Conservation (phyloP, 2,797 vertebrate species). For the Hybognathus amarus region DNA sequence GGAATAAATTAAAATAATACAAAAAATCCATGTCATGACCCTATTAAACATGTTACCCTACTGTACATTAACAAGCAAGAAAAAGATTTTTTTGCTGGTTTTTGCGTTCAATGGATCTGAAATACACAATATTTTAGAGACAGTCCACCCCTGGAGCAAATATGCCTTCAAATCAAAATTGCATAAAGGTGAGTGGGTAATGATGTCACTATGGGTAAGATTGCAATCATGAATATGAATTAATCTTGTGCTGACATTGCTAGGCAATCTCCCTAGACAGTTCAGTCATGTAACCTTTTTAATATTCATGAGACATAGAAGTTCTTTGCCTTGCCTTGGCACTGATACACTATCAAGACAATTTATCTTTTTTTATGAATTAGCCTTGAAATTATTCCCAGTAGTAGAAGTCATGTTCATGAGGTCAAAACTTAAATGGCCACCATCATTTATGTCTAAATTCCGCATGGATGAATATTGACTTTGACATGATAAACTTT, state of each 20-base stretch:
- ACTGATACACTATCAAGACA: neutral
- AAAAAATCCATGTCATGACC: neutral
- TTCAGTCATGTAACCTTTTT: neutral
- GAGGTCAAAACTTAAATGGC: neutral
- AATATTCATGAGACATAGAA: constrained; percentile 2
- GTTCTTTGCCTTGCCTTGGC: neutral
- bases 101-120: neutral
- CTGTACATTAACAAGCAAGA: neutral
- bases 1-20: no score
- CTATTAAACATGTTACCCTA: neutral
- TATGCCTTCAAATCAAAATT: neutral
- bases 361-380: neutral
- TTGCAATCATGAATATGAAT: neutral
- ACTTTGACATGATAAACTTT: neutral
- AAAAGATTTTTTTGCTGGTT: neutral
- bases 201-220: neutral
- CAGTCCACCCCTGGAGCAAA: neutral
- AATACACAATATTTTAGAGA: neutral
- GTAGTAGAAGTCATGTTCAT: neutral
- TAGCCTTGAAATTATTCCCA: neutral
- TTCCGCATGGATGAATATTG: neutral
- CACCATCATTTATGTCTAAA: neutral
- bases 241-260: neutral
- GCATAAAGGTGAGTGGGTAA: neutral
- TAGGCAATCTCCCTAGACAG: neutral